phyloP scores from a whole-genome alignment of 2,888 invertebrate species.

The Volucella zonaria region DNA sequence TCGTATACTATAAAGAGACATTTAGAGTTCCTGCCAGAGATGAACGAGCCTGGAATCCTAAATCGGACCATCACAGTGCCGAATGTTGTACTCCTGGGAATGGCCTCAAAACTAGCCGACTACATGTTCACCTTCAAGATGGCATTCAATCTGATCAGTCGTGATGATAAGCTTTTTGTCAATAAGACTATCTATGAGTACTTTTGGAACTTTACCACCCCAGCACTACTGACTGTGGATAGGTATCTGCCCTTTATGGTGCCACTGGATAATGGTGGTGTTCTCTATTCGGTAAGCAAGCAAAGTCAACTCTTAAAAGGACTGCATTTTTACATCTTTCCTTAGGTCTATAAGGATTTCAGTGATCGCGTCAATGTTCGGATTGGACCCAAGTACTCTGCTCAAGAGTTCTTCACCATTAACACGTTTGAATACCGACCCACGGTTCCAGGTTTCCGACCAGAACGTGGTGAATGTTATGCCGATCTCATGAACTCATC shows the following conservation, averaged over 20 bases:
- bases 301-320: too few relatives aligned
- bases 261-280: constrained; percentile 84
- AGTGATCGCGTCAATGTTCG: constrained; percentile 86
- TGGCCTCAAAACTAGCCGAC: constrained; percentile 85
- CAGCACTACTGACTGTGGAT: constrained; percentile 85
- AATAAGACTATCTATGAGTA: constrained; percentile 85
- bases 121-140: constrained; percentile 84
- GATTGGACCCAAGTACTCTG: constrained; percentile 85
- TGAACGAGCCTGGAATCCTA: constrained; percentile 84
- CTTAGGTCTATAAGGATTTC: constrained; percentile 86
- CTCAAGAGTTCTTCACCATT: constrained; percentile 86
- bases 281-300: constrained; percentile 35
- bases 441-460: constrained; percentile 84
- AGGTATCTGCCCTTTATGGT: constrained; percentile 85
- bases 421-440: constrained; percentile 85
- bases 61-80: constrained; percentile 84
- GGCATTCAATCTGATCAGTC: constrained; percentile 83
- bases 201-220: constrained; percentile 87
- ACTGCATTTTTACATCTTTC: too few relatives aligned
- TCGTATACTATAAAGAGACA: constrained; percentile 84
- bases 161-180: constrained; percentile 84
- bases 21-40: constrained; percentile 84
- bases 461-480: constrained; percentile 83
- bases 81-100: constrained; percentile 83
- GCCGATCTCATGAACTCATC: constrained; percentile 86